Evolutionary conservation across 2,888 invertebrate species (phyloP), one percentile per base, ranked within the genome.

Genomic region (Aquatica leii): DNA sequence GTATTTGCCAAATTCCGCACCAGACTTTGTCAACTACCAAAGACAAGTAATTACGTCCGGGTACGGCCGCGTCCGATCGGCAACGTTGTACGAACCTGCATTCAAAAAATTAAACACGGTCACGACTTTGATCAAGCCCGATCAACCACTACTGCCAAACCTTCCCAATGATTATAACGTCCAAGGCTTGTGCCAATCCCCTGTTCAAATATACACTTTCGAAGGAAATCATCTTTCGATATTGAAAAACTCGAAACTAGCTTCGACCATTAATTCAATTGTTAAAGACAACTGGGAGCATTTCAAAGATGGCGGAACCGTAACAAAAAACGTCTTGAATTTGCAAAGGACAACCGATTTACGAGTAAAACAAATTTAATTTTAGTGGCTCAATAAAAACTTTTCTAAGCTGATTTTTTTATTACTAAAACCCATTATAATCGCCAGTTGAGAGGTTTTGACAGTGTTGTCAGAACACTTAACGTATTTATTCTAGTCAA

Each of bases 191-290:
- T 88, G 88, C 0, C 84, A 84, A 21, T 83, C 83, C 0, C 82
- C 82, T 1, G 84, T 91, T 0, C 84, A 84, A 0, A 82, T 91
- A 0, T 85, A 87, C 71, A 85, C 84, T 51, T 81, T 90, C n/a
- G 90, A 91, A 73, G 93, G 92, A 9, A 89, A 90, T 74, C 93
- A 93, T 73, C 77, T 86, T 0, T 87, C 87, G 43, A 89, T 93
- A 72, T 75, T 92, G 69, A 87, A 90, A 12, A 48, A 20, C 17
- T 15, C 4, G 6, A 18, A 48, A 17, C 2, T 48, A 9, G 48
- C 48, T 1, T n/a, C 5, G 20, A 20, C 2, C n/a, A 20, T 48
- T 11, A 48, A 48, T 12, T 1, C 5, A 3, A n/a, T 48, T 9
- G 20, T 48, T 48, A 15, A 12, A 6, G 43, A 43, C 8, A 15